Evolutionary conservation across 2,113 vertebrate species (phyloP).

Genomic region (Neomonachus schauinslandi): DNA sequence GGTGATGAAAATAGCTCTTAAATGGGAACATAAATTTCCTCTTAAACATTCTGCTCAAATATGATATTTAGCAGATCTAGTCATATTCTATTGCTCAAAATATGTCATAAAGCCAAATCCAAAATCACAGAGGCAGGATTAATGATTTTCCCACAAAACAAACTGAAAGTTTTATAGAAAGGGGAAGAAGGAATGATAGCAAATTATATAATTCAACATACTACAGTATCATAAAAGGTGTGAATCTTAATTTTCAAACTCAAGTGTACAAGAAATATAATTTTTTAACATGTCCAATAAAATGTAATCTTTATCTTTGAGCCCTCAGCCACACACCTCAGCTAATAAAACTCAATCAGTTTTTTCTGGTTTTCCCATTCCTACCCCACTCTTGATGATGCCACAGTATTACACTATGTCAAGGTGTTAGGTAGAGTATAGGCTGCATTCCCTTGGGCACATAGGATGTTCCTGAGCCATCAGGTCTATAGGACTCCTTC

Average conservation of each 20-base stretch:
- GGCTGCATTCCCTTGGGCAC: neutral
- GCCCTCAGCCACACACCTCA: neutral
- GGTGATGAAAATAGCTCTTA: neutral
- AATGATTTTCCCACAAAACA: neutral
- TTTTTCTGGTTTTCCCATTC: neutral
- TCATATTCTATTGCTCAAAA: constrained; percentile 34
- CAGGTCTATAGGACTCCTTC: neutral
- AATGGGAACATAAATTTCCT: neutral
- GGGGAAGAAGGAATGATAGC: neutral
- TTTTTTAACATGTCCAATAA: neutral
- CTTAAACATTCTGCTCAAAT: constrained; percentile 1
- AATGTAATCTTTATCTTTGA: neutral
- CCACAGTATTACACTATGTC: neutral
- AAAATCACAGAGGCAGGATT: neutral
- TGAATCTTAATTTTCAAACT: constrained; percentile 27
- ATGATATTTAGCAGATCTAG: constrained; percentile 1
- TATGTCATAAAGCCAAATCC: neutral
- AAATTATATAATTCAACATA: constrained; percentile 21
- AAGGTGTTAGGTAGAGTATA: neutral
- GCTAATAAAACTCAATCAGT: neutral
- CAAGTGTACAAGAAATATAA: neutral
- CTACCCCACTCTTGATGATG: neutral
- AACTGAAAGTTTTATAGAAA: neutral
- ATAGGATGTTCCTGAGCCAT: neutral
- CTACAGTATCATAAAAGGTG: neutral